Conservation (phyloP, 2,797 vertebrate genomes). For the Saxicola maurus region DNA sequence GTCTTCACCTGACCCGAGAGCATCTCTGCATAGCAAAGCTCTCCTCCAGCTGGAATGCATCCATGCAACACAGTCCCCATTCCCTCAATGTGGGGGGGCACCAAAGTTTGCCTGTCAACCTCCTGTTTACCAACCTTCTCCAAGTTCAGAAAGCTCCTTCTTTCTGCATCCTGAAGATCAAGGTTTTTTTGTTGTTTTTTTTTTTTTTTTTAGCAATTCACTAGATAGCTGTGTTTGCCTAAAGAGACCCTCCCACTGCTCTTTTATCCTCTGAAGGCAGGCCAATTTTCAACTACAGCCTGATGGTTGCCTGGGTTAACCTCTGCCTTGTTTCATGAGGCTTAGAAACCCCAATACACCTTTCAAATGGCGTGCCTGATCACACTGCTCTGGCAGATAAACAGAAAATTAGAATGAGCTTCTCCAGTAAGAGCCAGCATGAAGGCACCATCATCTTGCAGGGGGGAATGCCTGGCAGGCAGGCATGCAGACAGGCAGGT, state of each 20-base stretch:
- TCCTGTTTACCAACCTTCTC: slow-evolving; percentile 4
- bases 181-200: not conserved
- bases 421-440: not conserved
- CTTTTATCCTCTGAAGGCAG: slow-evolving; percentile 47
- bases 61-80: not conserved
- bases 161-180: slow-evolving; percentile 45
- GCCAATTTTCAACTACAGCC: slow-evolving; percentile 42
- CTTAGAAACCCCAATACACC: slow-evolving; percentile 10
- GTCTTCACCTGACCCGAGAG: not conserved
- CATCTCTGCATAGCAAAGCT: not conserved
- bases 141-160: slow-evolving; percentile 24
- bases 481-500: not conserved
- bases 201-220: slow-evolving; percentile 27
- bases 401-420: not conserved
- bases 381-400: slow-evolving; percentile 27
- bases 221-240: slow-evolving; percentile 32
- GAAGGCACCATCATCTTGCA: not conserved
- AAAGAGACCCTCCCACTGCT: slow-evolving; percentile 55
- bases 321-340: slow-evolving; percentile 42
- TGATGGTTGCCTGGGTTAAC: slow-evolving; percentile 52
- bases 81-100: not conserved
- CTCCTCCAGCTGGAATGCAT: not conserved
- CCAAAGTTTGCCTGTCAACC: not conserved
- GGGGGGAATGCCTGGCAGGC: not conserved
- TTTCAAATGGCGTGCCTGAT: slow-evolving; percentile 14